phyloP scores from a whole-genome alignment of 2,113 vertebrate species.

The Zapornia atra region DNA sequence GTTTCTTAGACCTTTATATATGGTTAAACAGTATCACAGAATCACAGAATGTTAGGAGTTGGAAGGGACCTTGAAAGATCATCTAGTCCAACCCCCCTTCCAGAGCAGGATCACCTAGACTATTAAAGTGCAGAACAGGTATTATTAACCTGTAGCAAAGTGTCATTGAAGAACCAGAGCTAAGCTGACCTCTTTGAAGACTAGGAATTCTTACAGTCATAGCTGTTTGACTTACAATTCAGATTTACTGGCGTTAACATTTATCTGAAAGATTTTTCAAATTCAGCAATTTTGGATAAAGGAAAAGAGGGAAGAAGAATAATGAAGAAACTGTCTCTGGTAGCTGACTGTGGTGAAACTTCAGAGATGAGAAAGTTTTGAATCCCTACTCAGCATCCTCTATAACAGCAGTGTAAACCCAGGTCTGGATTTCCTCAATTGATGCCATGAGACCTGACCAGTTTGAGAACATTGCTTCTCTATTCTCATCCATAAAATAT shows the following conservation, averaged over 20 bases:
- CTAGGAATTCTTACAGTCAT: background rate
- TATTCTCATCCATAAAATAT: background rate
- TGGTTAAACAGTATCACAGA: background rate
- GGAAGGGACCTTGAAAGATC: too few species aligned
- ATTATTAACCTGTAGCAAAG: background rate
- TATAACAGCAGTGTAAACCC: background rate
- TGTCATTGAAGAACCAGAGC: background rate
- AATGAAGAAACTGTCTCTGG: background rate
- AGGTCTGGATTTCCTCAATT: background rate
- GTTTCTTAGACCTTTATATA: background rate
- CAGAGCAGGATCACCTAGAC: too few species aligned
- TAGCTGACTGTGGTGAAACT: background rate
- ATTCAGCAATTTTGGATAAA: background rate
- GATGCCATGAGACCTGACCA: background rate
- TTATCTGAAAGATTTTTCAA: background rate
- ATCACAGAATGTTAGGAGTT: too few species aligned
- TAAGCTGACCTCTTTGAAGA: background rate
- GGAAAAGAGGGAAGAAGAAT: background rate
- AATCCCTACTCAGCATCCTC: background rate
- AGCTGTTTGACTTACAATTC: background rate
- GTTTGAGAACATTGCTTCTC: background rate
- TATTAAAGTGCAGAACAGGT: background rate
- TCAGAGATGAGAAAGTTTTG: background rate
- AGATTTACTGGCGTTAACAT: background rate
- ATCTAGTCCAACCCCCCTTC: too few species aligned